A percentile compares a stretch with the other conserved stretches of the same genome.
These are phyloP conservation scores for Acomys russatus DNA, from an alignment of 2,797 vertebrate species.

Conservation along the genomic window DNA sequence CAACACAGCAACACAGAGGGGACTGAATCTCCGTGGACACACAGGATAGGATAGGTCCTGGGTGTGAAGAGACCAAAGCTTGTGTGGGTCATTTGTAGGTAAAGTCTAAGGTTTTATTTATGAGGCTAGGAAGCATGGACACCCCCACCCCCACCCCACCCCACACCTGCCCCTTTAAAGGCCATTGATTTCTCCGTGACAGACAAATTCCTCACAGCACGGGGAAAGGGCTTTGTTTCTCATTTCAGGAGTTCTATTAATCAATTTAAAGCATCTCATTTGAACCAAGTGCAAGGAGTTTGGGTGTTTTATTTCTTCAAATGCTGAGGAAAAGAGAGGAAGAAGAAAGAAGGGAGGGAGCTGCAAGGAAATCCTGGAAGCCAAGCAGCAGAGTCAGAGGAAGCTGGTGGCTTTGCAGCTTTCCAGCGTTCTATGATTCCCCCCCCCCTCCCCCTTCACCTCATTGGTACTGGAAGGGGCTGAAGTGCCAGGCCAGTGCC, in stretches of 20 bases:
- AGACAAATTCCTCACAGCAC: neutral
- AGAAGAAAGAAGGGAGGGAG: neutral
- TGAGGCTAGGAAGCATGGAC: neutral
- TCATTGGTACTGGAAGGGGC: neutral
- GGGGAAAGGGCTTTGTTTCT: constrained; percentile 22
- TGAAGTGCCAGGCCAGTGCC: neutral
- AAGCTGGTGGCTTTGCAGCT: neutral
- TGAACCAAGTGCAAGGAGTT: constrained; percentile 11
- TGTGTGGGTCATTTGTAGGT: neutral
- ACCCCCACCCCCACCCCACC: neutral
- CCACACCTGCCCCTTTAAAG: neutral
- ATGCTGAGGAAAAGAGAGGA: neutral
- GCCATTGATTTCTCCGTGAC: neutral
- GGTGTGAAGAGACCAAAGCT: neutral
- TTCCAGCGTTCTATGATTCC: neutral
- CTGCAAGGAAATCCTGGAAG: neutral
- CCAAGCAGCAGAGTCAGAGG: neutral
- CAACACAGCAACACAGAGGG: neutral
- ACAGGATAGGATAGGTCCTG: neutral
- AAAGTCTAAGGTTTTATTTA: neutral
- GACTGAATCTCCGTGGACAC: neutral
- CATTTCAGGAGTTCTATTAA: neutral
- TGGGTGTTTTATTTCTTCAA: neutral
- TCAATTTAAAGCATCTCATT: constrained; percentile 16
- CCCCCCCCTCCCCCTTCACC: too few species aligned